Conservation (phyloP, 2,797 vertebrate species). For the Typhlichthys eigenmanni region DNA sequence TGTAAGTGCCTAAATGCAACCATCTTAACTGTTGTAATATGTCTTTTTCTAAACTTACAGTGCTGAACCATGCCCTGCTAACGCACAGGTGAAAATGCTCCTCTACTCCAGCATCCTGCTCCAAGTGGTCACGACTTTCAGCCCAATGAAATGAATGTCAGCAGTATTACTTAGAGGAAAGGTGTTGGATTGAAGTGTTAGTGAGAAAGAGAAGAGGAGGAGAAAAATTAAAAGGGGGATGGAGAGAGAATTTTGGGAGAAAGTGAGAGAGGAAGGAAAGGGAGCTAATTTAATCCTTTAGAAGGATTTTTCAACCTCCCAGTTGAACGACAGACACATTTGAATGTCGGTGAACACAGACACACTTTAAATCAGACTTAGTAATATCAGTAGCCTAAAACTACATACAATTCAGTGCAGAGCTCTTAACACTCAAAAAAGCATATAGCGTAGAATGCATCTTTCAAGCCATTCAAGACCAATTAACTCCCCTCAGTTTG, state of each 20-base stretch:
- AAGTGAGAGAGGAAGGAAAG: neutral
- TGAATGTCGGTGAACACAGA: slow-evolving; percentile 25
- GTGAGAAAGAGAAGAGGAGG: slow-evolving; percentile 9
- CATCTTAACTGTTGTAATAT: no score
- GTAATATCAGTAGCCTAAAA: no score
- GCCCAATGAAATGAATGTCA: slow-evolving; percentile 34
- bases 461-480: no score
- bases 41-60: no score
- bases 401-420: no score
- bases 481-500: no score
- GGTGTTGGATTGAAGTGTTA: neutral
- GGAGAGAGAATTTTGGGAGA: slow-evolving; percentile 17
- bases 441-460: no score
- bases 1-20: no score
- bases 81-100: neutral
- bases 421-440: no score
- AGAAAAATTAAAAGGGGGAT: neutral
- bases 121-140: slow-evolving; percentile 17
- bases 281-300: slow-evolving; percentile 44
- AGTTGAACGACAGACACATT: slow-evolving; percentile 25
- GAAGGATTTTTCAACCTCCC: slow-evolving; percentile 46
- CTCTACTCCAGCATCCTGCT: slow-evolving; percentile 30
- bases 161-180: slow-evolving; percentile 22
- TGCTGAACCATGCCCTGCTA: no score
- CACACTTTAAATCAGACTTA: slow-evolving; percentile 17